phyloP scores from a whole-genome alignment of 2,113 vertebrate genomes.

The Seriola aureovittata region DNA sequence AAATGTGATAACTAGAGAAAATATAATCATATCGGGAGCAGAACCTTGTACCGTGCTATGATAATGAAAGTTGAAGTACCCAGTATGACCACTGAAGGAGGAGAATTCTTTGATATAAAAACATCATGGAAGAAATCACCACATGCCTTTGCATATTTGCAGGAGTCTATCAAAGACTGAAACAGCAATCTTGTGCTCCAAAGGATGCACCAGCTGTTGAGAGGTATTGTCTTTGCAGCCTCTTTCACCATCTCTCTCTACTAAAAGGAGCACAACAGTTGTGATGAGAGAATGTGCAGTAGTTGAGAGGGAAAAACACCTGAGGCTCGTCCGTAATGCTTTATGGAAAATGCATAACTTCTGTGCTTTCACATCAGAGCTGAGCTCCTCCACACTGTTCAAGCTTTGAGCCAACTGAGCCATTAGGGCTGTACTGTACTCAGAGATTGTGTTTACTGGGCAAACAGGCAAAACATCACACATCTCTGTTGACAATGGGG shows the following conservation, averaged over 20 bases:
- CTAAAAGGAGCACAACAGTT: neutral
- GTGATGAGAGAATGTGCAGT: slow-evolving; percentile 2
- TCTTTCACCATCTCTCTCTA: neutral
- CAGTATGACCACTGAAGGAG: neutral
- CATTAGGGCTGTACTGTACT: slow-evolving; percentile 41
- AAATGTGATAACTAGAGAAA: neutral
- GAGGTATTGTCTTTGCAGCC: slow-evolving; percentile 8
- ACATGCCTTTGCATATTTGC: neutral
- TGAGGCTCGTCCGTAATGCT: slow-evolving; percentile 39
- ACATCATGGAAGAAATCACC: neutral
- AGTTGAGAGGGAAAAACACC: slow-evolving; percentile 22
- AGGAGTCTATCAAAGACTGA: neutral
- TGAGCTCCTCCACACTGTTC: slow-evolving; percentile 7
- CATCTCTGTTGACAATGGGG: slow-evolving; percentile 44
- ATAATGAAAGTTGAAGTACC: neutral
- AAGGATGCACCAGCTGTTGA: slow-evolving; percentile 7
- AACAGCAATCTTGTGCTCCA: neutral
- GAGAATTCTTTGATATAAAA: neutral
- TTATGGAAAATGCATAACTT: slow-evolving; percentile 47
- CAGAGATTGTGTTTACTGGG: slow-evolving; percentile 42
- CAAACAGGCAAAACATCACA: slow-evolving; percentile 42
- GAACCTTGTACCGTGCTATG: neutral
- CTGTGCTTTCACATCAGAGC: slow-evolving; percentile 25
- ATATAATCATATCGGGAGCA: neutral
- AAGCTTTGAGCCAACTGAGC: slow-evolving; percentile 36